These are phyloP conservation scores for Callaeas wilsoni DNA, from an alignment of 2,113 vertebrate species.

Conservation along the genomic window DNA sequence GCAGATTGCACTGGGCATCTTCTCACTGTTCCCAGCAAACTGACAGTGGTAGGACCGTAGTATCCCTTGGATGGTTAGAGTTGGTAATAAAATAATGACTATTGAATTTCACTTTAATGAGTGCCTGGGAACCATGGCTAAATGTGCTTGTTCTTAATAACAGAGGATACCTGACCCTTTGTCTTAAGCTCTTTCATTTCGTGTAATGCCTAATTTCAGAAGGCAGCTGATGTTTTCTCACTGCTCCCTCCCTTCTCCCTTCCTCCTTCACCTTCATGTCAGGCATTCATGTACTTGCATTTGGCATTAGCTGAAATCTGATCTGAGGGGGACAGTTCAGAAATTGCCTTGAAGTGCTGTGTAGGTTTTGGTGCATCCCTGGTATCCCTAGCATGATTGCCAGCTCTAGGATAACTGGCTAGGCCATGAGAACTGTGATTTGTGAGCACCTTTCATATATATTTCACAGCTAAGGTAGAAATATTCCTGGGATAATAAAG, in stretches of 20 bases:
- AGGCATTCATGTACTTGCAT: not conserved
- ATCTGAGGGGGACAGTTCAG: not conserved
- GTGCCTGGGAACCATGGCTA: conserved; percentile 8
- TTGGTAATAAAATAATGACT: conserved; percentile 16
- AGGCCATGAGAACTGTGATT: not conserved
- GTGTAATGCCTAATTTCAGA: not conserved
- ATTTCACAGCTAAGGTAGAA: not conserved
- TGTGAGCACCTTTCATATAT: not conserved
- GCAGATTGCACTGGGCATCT: not conserved
- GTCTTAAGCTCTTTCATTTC: not conserved
- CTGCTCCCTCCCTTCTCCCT: not conserved
- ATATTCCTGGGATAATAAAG: not conserved
- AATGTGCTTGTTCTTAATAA: conserved; percentile 20
- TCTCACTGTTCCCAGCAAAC: not conserved
- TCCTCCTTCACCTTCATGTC: not conserved
- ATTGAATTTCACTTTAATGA: conserved; percentile 18
- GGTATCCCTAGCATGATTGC: not conserved
- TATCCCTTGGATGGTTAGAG: not conserved
- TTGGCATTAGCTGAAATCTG: not conserved
- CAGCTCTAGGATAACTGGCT: not conserved
- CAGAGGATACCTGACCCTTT: not conserved
- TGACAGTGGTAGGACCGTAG: not conserved
- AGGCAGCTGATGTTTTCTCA: not conserved
- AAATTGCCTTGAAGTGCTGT: not conserved
- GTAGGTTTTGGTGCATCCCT: not conserved